Evolutionary conservation across 2,888 invertebrate species (phyloP).

Genomic region (Eupsilia transversa): DNA sequence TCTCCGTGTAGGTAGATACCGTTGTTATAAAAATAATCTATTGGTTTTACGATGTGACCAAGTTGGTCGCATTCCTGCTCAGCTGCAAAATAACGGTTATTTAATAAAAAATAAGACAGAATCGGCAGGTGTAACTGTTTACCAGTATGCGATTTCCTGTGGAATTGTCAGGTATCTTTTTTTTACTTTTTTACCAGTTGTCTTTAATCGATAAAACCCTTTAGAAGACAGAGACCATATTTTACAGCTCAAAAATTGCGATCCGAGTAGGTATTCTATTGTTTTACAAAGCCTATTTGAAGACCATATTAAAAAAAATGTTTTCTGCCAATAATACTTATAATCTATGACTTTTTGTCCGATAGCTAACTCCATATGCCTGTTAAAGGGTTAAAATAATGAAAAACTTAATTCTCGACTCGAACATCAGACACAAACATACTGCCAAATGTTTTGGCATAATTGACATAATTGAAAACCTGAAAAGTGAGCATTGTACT

Average conservation of each 20-base stretch:
- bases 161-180: too few species aligned
- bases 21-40: slow-evolving; percentile 54
- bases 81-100: slow-evolving; percentile 35
- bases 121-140: slow-evolving; percentile 45
- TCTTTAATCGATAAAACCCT: too few species aligned
- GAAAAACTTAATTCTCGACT: neutral
- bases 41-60: slow-evolving; percentile 51
- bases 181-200: too few species aligned
- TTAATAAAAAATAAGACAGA: slow-evolving; percentile 29
- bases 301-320: too few species aligned
- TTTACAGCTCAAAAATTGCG: too few species aligned
- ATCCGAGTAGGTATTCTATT: too few species aligned
- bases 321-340: too few species aligned
- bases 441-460: neutral
- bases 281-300: too few species aligned
- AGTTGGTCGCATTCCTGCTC: slow-evolving; percentile 36
- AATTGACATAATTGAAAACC: neutral
- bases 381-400: too few species aligned
- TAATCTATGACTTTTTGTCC: too few species aligned
- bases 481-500: neutral
- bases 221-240: too few species aligned
- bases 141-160: neutral
- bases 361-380: too few species aligned
- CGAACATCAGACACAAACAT: neutral
- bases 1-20: slow-evolving; percentile 45